Conservation (phyloP, 2,797 vertebrate genomes). For the Pseudochirops corinnae region DNA sequence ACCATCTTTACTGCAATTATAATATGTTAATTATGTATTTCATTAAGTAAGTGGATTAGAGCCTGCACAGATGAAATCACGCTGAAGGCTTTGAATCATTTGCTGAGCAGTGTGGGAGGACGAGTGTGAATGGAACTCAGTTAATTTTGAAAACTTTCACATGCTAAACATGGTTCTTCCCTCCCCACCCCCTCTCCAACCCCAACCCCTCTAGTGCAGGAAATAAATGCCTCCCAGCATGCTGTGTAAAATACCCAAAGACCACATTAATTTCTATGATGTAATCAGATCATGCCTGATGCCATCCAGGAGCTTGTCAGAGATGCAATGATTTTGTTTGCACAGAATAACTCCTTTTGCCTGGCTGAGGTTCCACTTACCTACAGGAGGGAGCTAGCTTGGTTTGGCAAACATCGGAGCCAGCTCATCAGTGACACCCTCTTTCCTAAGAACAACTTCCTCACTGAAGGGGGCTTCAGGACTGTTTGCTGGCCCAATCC, state of each 20-base stretch:
- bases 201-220: conserved; percentile 51
- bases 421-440: neutral
- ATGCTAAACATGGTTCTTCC: conserved; percentile 77
- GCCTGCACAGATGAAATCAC: conserved; percentile 93
- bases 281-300: conserved; percentile 77
- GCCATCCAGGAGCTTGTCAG: conserved; percentile 76
- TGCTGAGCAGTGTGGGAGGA: conserved; percentile 88
- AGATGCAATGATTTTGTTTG: conserved; percentile 59
- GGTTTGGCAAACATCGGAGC: neutral
- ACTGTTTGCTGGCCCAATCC: neutral
- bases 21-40: conserved; percentile 99
- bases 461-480: neutral
- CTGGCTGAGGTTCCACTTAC: neutral
- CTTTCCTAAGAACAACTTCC: neutral
- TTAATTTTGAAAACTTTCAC: conserved; percentile 87
- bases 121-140: conserved; percentile 84
- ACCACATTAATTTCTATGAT: conserved; percentile 77
- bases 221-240: conserved; percentile 73
- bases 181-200: neutral
- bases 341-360: conserved; percentile 33
- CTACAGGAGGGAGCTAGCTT: neutral
- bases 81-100: conserved; percentile 91
- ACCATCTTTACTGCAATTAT: conserved; percentile 99
- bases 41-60: conserved; percentile 99
- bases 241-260: conserved; percentile 74